Conservation (phyloP, 2,888 invertebrate genomes). For the Drosophila borborema region DNA sequence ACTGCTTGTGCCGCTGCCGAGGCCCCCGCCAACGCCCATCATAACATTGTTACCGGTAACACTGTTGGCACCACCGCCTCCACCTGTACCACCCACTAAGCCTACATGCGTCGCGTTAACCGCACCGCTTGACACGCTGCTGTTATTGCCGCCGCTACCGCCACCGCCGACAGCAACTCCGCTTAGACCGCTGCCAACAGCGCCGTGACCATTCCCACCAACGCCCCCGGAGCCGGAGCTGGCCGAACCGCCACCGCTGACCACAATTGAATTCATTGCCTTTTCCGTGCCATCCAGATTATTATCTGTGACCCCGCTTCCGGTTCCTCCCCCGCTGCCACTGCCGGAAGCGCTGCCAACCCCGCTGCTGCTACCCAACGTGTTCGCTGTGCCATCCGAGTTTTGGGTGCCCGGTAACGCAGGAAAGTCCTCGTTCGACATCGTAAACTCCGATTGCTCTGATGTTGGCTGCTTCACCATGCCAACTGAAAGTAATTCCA, state of each 20-base stretch:
- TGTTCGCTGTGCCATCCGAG: slow-evolving; percentile 87
- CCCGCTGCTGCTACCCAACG: slow-evolving; percentile 66
- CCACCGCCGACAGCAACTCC: slow-evolving; percentile 56
- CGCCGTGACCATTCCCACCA: slow-evolving; percentile 74
- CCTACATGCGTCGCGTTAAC: slow-evolving; percentile 70
- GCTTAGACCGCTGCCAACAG: slow-evolving; percentile 71
- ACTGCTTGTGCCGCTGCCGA: slow-evolving; percentile 67
- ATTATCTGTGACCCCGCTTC: slow-evolving; percentile 78
- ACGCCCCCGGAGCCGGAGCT: slow-evolving; percentile 61
- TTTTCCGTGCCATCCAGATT: slow-evolving; percentile 85
- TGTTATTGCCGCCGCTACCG: slow-evolving; percentile 54
- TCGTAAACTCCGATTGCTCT: slow-evolving; percentile 97
- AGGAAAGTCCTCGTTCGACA: slow-evolving; percentile 99
- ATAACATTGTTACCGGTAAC: slow-evolving; percentile 74
- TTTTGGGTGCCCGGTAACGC: slow-evolving; percentile 97
- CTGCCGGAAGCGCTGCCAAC: slow-evolving; percentile 47
- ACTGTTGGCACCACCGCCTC: slow-evolving; percentile 56
- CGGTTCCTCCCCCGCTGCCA: slow-evolving; percentile 41
- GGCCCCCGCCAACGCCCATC: slow-evolving; percentile 76
- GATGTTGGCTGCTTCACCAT: slow-evolving; percentile 98
- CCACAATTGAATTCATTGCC: slow-evolving; percentile 84
- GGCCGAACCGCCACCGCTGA: slow-evolving; percentile 78
- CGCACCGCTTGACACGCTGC: slow-evolving; percentile 53
- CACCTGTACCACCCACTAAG: slow-evolving; percentile 54
- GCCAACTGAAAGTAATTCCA: slow-evolving; percentile 88